phyloP scores from a whole-genome alignment of 2,888 invertebrate species.

The Nematopogon swammerdamellus region DNA sequence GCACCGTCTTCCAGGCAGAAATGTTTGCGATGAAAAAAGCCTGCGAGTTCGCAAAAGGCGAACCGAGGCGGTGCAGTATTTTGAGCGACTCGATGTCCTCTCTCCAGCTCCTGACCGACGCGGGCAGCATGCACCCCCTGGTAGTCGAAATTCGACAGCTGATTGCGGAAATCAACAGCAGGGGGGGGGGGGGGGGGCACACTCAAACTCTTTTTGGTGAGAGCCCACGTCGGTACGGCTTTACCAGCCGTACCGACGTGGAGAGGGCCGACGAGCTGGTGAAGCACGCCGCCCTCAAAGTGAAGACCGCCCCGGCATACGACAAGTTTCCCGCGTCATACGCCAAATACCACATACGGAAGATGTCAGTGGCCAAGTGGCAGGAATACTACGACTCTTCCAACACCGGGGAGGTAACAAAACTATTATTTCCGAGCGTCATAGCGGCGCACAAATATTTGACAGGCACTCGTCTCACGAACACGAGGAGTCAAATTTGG shows the following conservation, averaged over 20 bases:
- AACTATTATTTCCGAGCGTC: slow-evolving; percentile 3
- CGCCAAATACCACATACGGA: not conserved
- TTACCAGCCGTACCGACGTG: no score
- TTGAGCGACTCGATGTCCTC: not conserved
- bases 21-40: not conserved
- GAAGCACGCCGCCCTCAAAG: not conserved
- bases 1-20: not conserved
- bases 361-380: not conserved
- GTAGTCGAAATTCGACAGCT: not conserved
- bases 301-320: not conserved
- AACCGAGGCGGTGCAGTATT: not conserved
- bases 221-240: not conserved
- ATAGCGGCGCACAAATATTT: not conserved
- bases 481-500: not conserved
- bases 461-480: not conserved
- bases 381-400: not conserved
- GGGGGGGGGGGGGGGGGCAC: no score
- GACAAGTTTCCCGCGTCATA: not conserved
- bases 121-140: not conserved
- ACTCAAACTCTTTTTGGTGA: not conserved
- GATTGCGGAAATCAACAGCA: not conserved
- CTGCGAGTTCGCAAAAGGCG: not conserved
- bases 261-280: not conserved
- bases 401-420: not conserved
- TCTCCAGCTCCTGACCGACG: not conserved